Evolutionary conservation across 2,113 vertebrate genomes (phyloP), one percentile per base, ranked within the genome.

Genomic region (Ageneiosus marmoratus): DNA sequence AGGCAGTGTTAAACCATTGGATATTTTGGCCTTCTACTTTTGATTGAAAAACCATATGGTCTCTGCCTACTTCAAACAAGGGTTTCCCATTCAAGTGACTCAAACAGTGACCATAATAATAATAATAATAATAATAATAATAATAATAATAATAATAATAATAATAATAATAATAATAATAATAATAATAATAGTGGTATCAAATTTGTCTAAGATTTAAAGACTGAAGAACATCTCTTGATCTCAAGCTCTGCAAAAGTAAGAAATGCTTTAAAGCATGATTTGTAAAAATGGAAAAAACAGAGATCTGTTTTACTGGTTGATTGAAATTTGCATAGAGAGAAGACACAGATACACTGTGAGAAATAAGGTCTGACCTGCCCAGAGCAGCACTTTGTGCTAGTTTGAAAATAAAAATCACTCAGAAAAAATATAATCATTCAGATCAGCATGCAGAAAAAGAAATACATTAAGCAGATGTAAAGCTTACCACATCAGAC

Each of bases 41-140:
- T 82, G 86, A 93, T 92, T 77, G 82, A 80, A 90, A 92, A 92
- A 94, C 89, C 92, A 93, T 85, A 93, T 94, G 93, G 84, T 86
- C 91, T 88, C 89, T 88, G 65, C 90, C 73, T 77, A 44, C 91
- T 87, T 84, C 80, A 79, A 89, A 91, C 88, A 89, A 89, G 90
- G 89, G 82, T 93, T 91, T 93, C 87, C 84, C 91, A 92, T 91
- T 91, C 89, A 89, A 90, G 90, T 88, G 88, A 91, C 91, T 93
- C 90, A 87, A 69, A 87, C 92, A 91, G 86, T 91, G 89, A 84
- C 82, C 63, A 70, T 84, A 88, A 90, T 86, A 88, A 90, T 87
- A 90, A 70, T 46, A 70, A 53, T 53, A 53, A 53, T 53, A 58
- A 58, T 58, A n/a, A 56, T 56, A 56, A 65, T 65, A 62, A 62